Base-by-base conservation (phyloP, 2,888 invertebrate species). In the Cheilosia scutellata region DNA sequence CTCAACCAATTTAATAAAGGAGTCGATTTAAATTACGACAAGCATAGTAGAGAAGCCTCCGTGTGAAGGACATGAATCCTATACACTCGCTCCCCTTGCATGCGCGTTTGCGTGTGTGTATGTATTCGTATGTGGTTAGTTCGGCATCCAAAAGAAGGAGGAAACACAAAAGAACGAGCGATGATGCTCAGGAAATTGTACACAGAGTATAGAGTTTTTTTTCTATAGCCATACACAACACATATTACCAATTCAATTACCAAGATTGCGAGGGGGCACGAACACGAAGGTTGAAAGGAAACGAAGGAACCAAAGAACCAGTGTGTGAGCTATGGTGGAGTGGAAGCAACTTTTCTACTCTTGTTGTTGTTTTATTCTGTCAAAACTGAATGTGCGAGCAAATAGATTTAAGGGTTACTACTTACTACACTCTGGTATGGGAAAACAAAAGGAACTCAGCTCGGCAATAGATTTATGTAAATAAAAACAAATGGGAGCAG, bases 1-100 rank as follows among this genome's bases (percentile, higher is more conserved):
- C 79, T 79, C 79, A 79, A 79, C 65, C 79, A 79, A 79, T 79
- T 79, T 79, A 79, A 79, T 79, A 66, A 79, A 79, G 60, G 79
- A 79, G 79, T 66, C 79, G 79, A 72, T 72, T 79, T 79, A 79
- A 79, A 79, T 72, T 79, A 79, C 79, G 72, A 78, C 71, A 65
- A 71, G 65, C 58, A 27, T 58, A 25, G 16, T 63, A 58, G 13
- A 47, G 20, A 20, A 20, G 47, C 6, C 20, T 16, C 62, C 71
- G 71, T 71, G 71, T 65, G 65, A 71, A 78, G 78, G 71, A 65
- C 57, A 66, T 79, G 71, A 72, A 57, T 71, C 53, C 68, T 53
- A 16, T 51, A 25, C 13, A 25, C 57, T 40, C 62, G 37, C 13
- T 27, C 25, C 25, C 1, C 33, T 27, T 42, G 7, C 7, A 16